These are phyloP conservation scores for Ornithoptera priamus DNA, from an alignment of 2,888 invertebrate species.

Conservation along the genomic window DNA sequence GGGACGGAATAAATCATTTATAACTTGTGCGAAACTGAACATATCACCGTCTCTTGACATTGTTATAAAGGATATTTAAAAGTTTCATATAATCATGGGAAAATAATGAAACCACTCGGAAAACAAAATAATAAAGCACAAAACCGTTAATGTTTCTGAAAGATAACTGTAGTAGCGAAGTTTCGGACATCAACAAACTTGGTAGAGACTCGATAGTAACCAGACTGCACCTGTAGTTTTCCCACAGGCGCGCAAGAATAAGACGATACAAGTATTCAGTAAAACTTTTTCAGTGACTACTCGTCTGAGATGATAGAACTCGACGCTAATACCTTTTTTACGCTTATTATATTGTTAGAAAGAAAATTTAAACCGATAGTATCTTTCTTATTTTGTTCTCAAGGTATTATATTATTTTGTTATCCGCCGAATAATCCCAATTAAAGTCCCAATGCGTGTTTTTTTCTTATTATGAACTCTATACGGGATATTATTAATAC, in stretches of 20 bases:
- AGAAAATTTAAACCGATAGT: slow-evolving; percentile 14
- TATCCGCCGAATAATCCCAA: slow-evolving; percentile 19
- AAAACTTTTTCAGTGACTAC: slow-evolving; percentile 34
- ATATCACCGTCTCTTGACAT: slow-evolving; percentile 11
- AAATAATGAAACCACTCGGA: slow-evolving; percentile 8
- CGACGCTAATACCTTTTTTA: slow-evolving; percentile 31
- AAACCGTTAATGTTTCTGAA: slow-evolving; percentile 22
- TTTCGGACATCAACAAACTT: slow-evolving; percentile 36
- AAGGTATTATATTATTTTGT: slow-evolving; percentile 21
- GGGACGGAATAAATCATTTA: slow-evolving; percentile 73
- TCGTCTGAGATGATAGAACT: slow-evolving; percentile 35
- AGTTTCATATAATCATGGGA: slow-evolving; percentile 26
- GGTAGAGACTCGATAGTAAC: slow-evolving; percentile 37
- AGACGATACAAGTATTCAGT: slow-evolving; percentile 34
- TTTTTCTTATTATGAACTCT: slow-evolving; percentile 15
- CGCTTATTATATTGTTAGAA: slow-evolving; percentile 26
- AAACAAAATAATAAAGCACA: slow-evolving; percentile 14
- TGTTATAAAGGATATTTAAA: slow-evolving; percentile 31
- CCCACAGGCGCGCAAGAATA: slow-evolving; percentile 40
- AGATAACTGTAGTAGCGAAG: slow-evolving; percentile 19
- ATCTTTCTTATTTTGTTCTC: slow-evolving; percentile 11
- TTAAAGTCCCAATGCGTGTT: slow-evolving; percentile 21
- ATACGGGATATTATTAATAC: slow-evolving; percentile 20
- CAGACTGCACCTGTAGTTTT: slow-evolving; percentile 43
- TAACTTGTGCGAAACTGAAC: slow-evolving; percentile 47